These are phyloP conservation scores for Sebastes alutus DNA, from an alignment of 2,797 vertebrate genomes.

Conservation along the genomic window DNA sequence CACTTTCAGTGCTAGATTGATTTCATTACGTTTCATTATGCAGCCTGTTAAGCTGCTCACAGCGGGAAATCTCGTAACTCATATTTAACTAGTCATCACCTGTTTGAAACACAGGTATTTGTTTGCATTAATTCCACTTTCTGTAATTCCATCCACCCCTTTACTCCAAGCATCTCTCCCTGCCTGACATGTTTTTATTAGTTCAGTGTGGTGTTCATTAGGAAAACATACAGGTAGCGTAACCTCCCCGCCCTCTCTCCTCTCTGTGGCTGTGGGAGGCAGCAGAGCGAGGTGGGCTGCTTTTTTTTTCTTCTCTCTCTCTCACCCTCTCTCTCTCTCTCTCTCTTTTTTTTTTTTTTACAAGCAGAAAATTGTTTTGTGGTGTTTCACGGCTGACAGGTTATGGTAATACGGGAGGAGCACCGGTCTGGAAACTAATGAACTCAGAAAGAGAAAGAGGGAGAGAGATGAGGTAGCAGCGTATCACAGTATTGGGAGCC, in stretches of 20 bases:
- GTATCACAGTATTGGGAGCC: constrained; percentile 83
- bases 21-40: constrained; percentile 9
- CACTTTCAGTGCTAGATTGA: background rate
- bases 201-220: constrained; percentile 67
- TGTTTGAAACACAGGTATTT: constrained; percentile 42
- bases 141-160: constrained; percentile 41
- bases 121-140: constrained; percentile 43
- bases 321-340: background rate
- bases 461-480: constrained; percentile 80
- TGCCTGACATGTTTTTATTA: constrained; percentile 71
- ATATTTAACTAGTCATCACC: constrained; percentile 49
- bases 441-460: constrained; percentile 78
- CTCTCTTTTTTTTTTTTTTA: constrained; percentile 65
- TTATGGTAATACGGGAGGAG: constrained; percentile 92
- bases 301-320: constrained; percentile 20
- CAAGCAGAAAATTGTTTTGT: constrained; percentile 89
- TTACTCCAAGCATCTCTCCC: constrained; percentile 25
- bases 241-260: constrained; percentile 64
- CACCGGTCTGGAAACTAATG: constrained; percentile 92
- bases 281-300: constrained; percentile 59
- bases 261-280: constrained; percentile 59
- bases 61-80: constrained; percentile 4
- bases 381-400: constrained; percentile 90
- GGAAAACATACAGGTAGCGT: constrained; percentile 72
- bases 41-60: constrained; percentile 8